Percentiles rank a stretch among this genome's conserved stretches.
Evolutionary conservation across 2,888 invertebrate species (phyloP).

Genomic region (Tiliacea aurago): DNA sequence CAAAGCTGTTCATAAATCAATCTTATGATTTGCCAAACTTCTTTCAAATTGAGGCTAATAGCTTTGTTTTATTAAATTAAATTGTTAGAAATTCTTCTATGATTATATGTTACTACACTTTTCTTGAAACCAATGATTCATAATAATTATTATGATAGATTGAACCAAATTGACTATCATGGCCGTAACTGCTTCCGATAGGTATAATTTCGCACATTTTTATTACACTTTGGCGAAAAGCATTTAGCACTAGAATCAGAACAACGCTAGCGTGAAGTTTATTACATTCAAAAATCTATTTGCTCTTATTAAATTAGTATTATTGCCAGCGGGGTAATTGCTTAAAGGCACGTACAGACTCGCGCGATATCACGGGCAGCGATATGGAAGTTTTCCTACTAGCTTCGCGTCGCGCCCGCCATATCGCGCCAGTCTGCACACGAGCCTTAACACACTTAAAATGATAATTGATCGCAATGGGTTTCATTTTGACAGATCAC

Average conservation of each 20-base stretch:
- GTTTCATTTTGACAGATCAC: no score
- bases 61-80: slow-evolving; percentile 19
- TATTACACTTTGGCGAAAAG: neutral
- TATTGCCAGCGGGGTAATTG: no score
- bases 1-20: slow-evolving; percentile 25
- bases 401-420: no score
- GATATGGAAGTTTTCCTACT: no score
- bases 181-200: neutral
- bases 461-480: no score
- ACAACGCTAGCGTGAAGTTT: neutral
- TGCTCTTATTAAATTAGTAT: neutral
- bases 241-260: neutral
- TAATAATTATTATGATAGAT: neutral
- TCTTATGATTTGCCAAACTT: neutral
- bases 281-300: neutral
- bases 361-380: no score
- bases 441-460: no score
- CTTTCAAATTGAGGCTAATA: slow-evolving; percentile 26
- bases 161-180: neutral
- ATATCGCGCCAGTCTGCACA: no score
- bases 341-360: no score
- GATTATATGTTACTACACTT: neutral
- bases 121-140: slow-evolving; percentile 2
- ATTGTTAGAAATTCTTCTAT: neutral
- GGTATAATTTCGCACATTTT: no score